Evolutionary conservation across 2,113 vertebrate species (phyloP), one percentile per base, ranked within the genome.

Genomic region (Rhinichthys klamathensis): DNA sequence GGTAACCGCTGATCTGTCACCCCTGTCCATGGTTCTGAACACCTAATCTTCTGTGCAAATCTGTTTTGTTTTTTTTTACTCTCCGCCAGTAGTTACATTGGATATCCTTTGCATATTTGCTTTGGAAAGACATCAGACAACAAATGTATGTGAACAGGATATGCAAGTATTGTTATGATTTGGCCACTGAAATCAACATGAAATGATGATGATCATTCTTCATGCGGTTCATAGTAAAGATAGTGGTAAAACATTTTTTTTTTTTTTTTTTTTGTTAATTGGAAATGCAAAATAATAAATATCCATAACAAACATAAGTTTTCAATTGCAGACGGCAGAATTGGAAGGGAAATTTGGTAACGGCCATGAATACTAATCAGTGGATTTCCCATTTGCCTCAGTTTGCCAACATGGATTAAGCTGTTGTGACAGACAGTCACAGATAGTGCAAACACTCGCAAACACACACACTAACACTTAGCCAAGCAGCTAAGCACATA

Each of bases 361-460:
- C 82, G 63, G 89, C 80, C 87, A 90, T 90, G 92, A 93, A 92
- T 91, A 91, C 86, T 93, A 93, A 95, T 94, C 90, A 92, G 92
- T 93, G 91, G 89, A 89, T 92, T 88, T 93, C 87, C 91, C 92
- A 89, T 87, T 90, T 87, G 89, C 89, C 92, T 90, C 92, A 89
- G 92, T 87, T 90, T 94, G 93, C 81, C 67, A 93, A 89, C 90
- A 93, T 92, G 84, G 93, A 93, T 93, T 90, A 90, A 86, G 88
- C 84, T 73, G 80, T 84, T 89, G 90, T 91, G 91, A 93, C 88
- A 91, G 75, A 73, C 80, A 88, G 90, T 91, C 90, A 85, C 63
- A 77, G 67, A 89, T 56, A 46, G 58, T 46, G 58, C 81, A 73
- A 78, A 82, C 84, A 83, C 69, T 58, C 70, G 25, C 76, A 77